Conservation (phyloP, 1,140 invertebrate genomes). For the Ctenoplectra terminalis region DNA sequence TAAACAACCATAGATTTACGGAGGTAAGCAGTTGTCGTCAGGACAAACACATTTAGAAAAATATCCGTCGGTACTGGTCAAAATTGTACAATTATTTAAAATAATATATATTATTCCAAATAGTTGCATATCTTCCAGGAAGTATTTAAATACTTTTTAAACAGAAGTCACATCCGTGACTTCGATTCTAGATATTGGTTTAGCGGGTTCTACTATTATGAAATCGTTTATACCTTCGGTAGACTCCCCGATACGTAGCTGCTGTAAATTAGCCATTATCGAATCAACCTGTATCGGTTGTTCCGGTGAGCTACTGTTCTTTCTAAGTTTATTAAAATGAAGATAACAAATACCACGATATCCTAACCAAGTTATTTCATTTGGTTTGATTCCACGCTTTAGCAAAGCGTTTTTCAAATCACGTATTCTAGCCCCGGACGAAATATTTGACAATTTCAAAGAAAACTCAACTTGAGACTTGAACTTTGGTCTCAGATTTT, state of each 20-base stretch:
- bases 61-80: not conserved
- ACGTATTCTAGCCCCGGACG: constrained; percentile 84
- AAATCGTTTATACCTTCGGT: constrained; percentile 71
- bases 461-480: constrained; percentile 83
- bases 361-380: constrained; percentile 87
- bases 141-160: constrained; percentile 61
- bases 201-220: constrained; percentile 80
- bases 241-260: constrained; percentile 79
- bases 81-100: constrained; percentile 19
- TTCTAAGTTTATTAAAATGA: constrained; percentile 85
- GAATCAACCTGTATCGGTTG: constrained; percentile 82
- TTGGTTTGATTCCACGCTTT: constrained; percentile 86
- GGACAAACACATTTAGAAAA: constrained; percentile 18
- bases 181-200: constrained; percentile 82
- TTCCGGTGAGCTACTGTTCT: constrained; percentile 75
- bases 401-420: constrained; percentile 86
- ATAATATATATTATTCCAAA: not conserved
- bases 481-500: constrained; percentile 52
- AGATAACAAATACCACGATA: constrained; percentile 86
- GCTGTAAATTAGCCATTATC: constrained; percentile 83
- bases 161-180: constrained; percentile 82
- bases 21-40: not conserved
- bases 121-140: not conserved
- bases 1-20: not conserved
- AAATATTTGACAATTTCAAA: constrained; percentile 86